A percentile compares a stretch with the other conserved stretches of the same genome.
Evolutionary conservation across 2,113 vertebrate species (phyloP).

Genomic region (Fregetta grallaria): DNA sequence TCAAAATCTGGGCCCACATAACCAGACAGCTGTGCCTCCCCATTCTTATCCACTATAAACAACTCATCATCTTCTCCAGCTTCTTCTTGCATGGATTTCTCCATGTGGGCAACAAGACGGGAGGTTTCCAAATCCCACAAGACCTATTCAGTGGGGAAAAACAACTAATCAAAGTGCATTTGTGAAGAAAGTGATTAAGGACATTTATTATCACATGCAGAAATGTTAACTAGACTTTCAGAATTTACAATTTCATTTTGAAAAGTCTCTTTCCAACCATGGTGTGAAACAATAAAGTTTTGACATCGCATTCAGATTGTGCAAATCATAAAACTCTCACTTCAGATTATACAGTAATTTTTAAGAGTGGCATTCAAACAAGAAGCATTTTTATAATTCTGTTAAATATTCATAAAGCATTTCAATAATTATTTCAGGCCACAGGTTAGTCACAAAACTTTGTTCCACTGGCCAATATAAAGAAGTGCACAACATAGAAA

Average conservation of each 20-base stretch:
- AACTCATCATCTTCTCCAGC: conserved; percentile 76
- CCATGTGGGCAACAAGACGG: conserved; percentile 78
- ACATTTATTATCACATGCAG: background rate
- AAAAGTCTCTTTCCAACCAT: background rate
- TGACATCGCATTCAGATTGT: background rate
- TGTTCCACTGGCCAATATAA: background rate
- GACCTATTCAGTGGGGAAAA: conserved; percentile 42
- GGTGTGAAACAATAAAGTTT: background rate
- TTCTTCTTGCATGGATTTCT: conserved; percentile 63
- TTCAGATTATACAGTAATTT: background rate
- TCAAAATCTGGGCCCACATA: conserved; percentile 76
- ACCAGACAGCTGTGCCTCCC: conserved; percentile 66
- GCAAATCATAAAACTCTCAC: background rate
- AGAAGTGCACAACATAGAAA: rapidly evolving
- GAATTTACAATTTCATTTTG: background rate
- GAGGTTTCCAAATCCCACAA: conserved; percentile 81
- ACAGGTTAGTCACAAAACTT: background rate
- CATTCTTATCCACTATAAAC: conserved; percentile 75
- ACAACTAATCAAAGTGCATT: background rate
- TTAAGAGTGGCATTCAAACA: background rate
- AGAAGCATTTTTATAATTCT: background rate
- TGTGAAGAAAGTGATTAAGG: background rate
- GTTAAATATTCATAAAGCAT: background rate
- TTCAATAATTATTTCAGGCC: background rate
- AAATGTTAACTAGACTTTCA: background rate